Evolutionary conservation across 2,113 vertebrate genomes (phyloP), one percentile per base, ranked within the genome.

Genomic region (Copsychus sechellarum): DNA sequence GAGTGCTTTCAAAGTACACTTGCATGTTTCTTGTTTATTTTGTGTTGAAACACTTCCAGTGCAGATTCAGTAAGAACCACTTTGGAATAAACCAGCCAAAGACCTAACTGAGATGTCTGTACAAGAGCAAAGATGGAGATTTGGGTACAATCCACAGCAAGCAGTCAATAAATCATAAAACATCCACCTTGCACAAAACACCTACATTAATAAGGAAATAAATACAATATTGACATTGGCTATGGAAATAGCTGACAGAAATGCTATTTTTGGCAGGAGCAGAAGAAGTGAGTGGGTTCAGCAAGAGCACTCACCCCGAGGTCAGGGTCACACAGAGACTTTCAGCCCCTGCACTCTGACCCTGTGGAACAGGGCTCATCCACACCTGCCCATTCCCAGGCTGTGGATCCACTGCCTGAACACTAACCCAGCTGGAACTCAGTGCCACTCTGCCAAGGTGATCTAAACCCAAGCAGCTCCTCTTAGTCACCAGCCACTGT

Each of bases 351-450:
- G 7, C 21, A 23, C 38, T 71, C 40, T 25, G 67, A 86, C 0
- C 29, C 8, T 60, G 4, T 0, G 8, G 8, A 33, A 13, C 0
- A 0, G 33, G 19, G 29, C 36, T 65, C 22, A 34, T 57, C 43
- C 2, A 1, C 45, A 47, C 6, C 26, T 42, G 11, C 38, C 53
- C 48, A 17, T 29, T 67, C 62, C 38, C 15, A 14, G 61, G 61
- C 45, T 45, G 26, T 13, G 47, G 26, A 28, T 5, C 11, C 47
- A 40, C 85, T n/a, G 57, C 53, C 38, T 12, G 51, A 54, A 51
- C 33, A 43, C n/a, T 2, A 16, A 53, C n/a, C 21, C 12, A 2
- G 19, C 31, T 60, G 23, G 23, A 57, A 13, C 17, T 36, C 51
- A 54, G 24, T 31, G 80, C 69, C 84, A 48, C 16, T 18, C 48